A percentile compares a stretch with the other conserved stretches of the same genome.
phyloP scores from a whole-genome alignment of 1,140 invertebrate species.

The Aethina tumida region DNA sequence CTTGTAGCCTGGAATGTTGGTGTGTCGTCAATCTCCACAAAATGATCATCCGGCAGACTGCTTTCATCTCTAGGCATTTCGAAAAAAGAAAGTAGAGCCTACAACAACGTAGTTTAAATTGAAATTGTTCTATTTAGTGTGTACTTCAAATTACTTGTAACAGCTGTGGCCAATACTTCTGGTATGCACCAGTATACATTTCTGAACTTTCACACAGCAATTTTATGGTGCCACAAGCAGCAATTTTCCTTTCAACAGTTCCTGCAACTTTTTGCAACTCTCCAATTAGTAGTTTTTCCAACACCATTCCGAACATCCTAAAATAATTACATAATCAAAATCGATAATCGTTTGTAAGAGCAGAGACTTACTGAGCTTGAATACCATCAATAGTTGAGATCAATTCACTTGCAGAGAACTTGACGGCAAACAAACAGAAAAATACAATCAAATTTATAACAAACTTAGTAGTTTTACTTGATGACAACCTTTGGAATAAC shows the following conservation, averaged over 20 bases:
- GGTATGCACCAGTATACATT: slow-evolving; percentile 56
- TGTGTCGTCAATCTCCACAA: slow-evolving; percentile 76
- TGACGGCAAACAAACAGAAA: slow-evolving; percentile 74
- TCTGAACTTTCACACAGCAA: slow-evolving; percentile 67
- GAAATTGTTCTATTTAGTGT: too few species aligned
- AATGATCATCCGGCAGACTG: slow-evolving; percentile 72
- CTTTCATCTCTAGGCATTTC: slow-evolving; percentile 79
- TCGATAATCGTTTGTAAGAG: slow-evolving; percentile 1
- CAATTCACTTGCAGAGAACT: slow-evolving; percentile 61
- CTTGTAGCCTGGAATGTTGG: slow-evolving; percentile 83
- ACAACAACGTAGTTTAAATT: slow-evolving; percentile 40
- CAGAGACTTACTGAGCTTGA: slow-evolving; percentile 61
- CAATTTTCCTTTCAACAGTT: slow-evolving; percentile 74
- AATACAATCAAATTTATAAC: slow-evolving; percentile 83
- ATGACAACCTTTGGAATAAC: slow-evolving; percentile 83
- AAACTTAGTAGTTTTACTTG: slow-evolving; percentile 91
- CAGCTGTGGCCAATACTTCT: slow-evolving; percentile 48
- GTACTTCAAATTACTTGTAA: slow-evolving; percentile 58
- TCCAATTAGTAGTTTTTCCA: slow-evolving; percentile 75
- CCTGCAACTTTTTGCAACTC: slow-evolving; percentile 83
- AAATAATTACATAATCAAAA: slow-evolving; percentile 27
- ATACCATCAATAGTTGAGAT: slow-evolving; percentile 76
- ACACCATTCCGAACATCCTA: slow-evolving; percentile 91
- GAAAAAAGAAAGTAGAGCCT: slow-evolving; percentile 75
- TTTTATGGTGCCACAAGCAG: slow-evolving; percentile 79